phyloP scores from a whole-genome alignment of 2,113 vertebrate species.

The Triplophysa siluroides region DNA sequence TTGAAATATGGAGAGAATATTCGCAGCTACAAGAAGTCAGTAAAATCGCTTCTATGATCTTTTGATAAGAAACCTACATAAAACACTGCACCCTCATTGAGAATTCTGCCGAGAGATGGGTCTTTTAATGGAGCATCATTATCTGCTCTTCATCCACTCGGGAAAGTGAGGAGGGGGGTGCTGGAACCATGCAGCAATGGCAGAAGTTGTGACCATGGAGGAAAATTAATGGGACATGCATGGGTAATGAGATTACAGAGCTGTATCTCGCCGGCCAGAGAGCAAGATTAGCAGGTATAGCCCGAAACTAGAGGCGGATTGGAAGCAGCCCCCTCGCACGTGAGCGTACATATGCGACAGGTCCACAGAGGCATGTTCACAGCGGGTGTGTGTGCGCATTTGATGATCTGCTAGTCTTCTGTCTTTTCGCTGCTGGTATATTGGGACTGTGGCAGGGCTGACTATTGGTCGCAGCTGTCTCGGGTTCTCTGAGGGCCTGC shows the following conservation, averaged over 20 bases:
- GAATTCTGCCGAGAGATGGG: constrained; percentile 25
- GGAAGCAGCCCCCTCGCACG: neutral
- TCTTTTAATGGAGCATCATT: constrained; percentile 39
- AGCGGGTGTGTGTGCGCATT: constrained; percentile 61
- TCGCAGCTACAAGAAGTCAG: neutral
- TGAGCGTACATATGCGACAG: constrained; percentile 9
- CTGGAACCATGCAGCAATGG: constrained; percentile 50
- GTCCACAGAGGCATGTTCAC: constrained; percentile 23
- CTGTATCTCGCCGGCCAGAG: constrained; percentile 46
- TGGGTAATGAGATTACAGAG: constrained; percentile 67
- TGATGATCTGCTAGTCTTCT: constrained; percentile 36
- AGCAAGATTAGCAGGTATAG: constrained; percentile 59
- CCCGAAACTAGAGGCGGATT: constrained; percentile 7
- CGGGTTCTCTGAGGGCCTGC: constrained; percentile 42
- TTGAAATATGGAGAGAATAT: neutral
- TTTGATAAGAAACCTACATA: neutral
- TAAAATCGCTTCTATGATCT: neutral
- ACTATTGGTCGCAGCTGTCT: constrained; percentile 53
- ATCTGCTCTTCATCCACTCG: constrained; percentile 40
- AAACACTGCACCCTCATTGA: constrained; percentile 32
- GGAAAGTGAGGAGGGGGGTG: constrained; percentile 36
- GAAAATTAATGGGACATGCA: constrained; percentile 70
- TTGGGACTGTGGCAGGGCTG: constrained; percentile 44
- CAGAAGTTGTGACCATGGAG: constrained; percentile 56
- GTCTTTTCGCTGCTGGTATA: constrained; percentile 6